Base-by-base conservation (phyloP, 2,113 vertebrate species). In the Alosa alosa region DNA sequence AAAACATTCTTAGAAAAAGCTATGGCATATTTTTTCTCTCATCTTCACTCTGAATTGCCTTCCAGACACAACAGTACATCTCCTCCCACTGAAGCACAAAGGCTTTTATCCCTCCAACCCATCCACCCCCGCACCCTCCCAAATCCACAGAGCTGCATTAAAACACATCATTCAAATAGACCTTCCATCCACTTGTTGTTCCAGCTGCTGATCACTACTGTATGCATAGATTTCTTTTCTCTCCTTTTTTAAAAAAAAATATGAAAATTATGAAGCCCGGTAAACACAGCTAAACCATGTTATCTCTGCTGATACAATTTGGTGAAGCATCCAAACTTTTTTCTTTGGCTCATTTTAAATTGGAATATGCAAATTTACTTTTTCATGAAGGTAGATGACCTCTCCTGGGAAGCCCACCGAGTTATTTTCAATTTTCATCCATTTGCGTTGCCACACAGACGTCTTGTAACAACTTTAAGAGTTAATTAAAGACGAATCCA, bases 31-130 rank as follows among this genome's bases (percentile, higher is more conserved):
- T 82, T 87, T 50, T n/a, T 82, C 81, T 83, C 47, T 83, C 83
- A 41, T 72, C 68, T 86, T 85, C 36, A 78, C 72, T 39, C 72
- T 78, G 72, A 78, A 60, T 46, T 88, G 81, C 87, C 85, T 86
- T 88, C 17, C 46, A 89, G 87, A 84, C 84, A 86, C 57, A 88
- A 75, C 83, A 85, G 85, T 83, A 68, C 49, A 57, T 85, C 82
- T 83, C 84, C 84, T 41, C 60, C 41, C 45, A 85, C 78, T 68
- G 31, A 78, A 78, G 72, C 86, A 82, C 46, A 84, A 83, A 82
- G 25, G 45, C 86, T 89, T 89, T 86, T 85, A 89, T 90, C 87
- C 84, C 46, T 31, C n/a, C 72, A 31, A 31, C 3, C 10, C 72
- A 0, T 31, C 72, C 72, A 6, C 4, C 72, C 72, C 13, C 72